Conservation (phyloP, 2,797 vertebrate genomes). For the Mormyrops boulengeri region DNA sequence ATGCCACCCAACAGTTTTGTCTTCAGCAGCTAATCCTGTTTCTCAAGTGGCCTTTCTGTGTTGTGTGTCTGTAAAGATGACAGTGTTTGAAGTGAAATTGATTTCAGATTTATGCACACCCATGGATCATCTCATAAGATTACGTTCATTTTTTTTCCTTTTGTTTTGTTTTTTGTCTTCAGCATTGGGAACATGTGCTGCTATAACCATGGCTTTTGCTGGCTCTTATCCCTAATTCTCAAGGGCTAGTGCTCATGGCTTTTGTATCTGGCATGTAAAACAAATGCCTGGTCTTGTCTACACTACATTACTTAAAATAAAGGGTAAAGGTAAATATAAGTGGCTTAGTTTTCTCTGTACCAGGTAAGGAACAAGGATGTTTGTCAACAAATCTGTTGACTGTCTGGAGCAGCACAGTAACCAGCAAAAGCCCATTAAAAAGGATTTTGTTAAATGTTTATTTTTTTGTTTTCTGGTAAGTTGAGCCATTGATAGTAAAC, state of each 20-base stretch:
- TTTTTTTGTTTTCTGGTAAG: constrained; percentile 76
- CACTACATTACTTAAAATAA: constrained; percentile 22
- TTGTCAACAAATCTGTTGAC: constrained; percentile 39
- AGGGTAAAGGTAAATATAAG: neutral
- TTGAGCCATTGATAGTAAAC: constrained; percentile 87
- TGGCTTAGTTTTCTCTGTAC: constrained; percentile 48
- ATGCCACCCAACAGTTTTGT: constrained; percentile 99
- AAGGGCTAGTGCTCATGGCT: constrained; percentile 35
- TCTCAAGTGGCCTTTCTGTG: constrained; percentile 92
- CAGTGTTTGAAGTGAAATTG: constrained; percentile 47
- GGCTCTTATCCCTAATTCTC: constrained; percentile 45
- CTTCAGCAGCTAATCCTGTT: constrained; percentile 99
- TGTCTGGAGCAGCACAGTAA: constrained; percentile 38
- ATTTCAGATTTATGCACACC: constrained; percentile 60
- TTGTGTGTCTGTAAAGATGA: constrained; percentile 81
- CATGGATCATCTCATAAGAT: constrained; percentile 57
- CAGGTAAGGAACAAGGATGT: constrained; percentile 67
- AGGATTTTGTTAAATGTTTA: constrained; percentile 40
- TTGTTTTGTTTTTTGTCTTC: constrained; percentile 41
- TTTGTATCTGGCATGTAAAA: constrained; percentile 17
- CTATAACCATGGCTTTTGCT: constrained; percentile 78
- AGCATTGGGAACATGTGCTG: constrained; percentile 78
- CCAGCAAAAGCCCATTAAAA: constrained; percentile 71
- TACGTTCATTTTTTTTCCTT: constrained; percentile 50
- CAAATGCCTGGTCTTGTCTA: constrained; percentile 29